Evolutionary conservation across 1,140 invertebrate species (phyloP).

Genomic region (Trachelipus rathkii): DNA sequence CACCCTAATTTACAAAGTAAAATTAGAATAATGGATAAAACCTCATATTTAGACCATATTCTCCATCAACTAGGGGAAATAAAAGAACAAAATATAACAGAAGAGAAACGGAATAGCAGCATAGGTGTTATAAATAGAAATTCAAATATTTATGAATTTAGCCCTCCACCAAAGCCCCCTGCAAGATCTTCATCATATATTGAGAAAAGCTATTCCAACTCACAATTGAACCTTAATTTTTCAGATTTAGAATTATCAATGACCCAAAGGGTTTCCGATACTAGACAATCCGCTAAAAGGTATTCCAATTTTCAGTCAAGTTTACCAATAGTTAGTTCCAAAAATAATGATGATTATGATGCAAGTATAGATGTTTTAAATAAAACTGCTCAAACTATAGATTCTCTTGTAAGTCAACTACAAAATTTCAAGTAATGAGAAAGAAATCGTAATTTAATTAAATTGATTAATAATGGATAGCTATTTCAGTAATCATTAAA

Average conservation of each 20-base stretch:
- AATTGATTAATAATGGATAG: too few species aligned
- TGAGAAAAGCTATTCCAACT: background rate
- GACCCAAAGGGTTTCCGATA: too few species aligned
- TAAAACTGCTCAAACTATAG: slow-evolving; percentile 5
- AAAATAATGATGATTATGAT: too few species aligned
- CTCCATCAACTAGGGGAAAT: background rate
- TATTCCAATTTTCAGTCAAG: background rate
- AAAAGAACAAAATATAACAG: background rate
- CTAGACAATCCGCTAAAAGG: background rate
- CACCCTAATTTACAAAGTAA: background rate
- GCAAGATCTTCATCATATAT: background rate
- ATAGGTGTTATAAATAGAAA: too few species aligned
- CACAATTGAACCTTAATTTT: too few species aligned
- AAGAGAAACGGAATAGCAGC: too few species aligned
- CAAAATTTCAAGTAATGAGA: background rate
- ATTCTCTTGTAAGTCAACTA: background rate
- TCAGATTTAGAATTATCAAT: too few species aligned
- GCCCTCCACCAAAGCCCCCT: background rate
- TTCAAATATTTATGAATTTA: background rate
- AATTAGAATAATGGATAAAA: background rate
- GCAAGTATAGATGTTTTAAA: background rate
- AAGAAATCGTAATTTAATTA: too few species aligned
- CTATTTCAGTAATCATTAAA: too few species aligned
- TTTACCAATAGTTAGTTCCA: too few species aligned
- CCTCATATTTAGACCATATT: background rate